Conservation (phyloP, 2,888 invertebrate species). For the Drepanosiphum platanoidis region DNA sequence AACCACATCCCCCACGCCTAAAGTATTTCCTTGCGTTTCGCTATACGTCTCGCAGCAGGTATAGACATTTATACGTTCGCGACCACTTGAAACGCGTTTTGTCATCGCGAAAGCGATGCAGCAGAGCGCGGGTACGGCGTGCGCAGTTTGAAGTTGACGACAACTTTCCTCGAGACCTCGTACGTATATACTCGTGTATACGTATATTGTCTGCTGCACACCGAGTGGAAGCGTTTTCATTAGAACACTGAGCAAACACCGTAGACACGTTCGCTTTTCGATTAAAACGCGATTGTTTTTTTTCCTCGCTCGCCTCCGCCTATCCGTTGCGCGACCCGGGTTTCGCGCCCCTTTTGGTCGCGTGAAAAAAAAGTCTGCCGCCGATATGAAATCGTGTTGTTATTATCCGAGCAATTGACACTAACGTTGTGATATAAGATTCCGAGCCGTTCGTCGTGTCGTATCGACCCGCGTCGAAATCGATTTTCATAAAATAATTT, state of each 20-base stretch:
- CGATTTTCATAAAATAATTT: too few relatives aligned
- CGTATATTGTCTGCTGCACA: neutral
- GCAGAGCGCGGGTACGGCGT: neutral
- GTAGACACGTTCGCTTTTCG: neutral
- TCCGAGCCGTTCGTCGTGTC: neutral
- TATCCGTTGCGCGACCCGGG: too few relatives aligned
- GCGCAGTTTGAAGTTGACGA: neutral
- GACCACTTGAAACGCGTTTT: slow-evolving; percentile 24
- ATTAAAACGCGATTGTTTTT: slow-evolving; percentile 1
- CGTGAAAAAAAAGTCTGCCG: too few relatives aligned
- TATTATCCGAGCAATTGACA: too few relatives aligned
- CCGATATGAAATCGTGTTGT: too few relatives aligned
- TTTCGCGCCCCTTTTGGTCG: too few relatives aligned
- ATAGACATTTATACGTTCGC: neutral
- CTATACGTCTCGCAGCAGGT: neutral
- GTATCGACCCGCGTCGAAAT: too few relatives aligned
- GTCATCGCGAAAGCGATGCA: neutral
- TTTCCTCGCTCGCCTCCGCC: neutral
- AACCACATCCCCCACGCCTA: neutral
- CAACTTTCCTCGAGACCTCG: neutral
- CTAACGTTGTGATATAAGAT: too few relatives aligned
- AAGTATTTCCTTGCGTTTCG: neutral
- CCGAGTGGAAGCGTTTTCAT: neutral
- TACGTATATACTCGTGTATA: neutral
- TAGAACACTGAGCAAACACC: neutral